Evolutionary conservation across 2,888 invertebrate genomes (phyloP).

Genomic region (Pristionchus maxplancki): DNA sequence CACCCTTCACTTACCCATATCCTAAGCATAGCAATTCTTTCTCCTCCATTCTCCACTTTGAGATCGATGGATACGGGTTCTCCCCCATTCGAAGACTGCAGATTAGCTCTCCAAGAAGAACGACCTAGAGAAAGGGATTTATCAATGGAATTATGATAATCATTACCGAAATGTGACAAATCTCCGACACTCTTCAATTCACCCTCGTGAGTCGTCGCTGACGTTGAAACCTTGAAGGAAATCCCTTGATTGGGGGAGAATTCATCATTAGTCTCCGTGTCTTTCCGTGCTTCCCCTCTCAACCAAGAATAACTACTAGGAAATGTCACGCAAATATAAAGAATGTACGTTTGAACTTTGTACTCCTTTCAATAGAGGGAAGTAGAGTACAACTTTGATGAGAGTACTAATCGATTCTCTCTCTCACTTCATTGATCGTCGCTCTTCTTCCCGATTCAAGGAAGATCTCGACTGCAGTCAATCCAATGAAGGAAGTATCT

Average conservation of each 20-base stretch:
- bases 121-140: not conserved
- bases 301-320: not conserved
- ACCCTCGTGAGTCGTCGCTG: constrained; percentile 19
- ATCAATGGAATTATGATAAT: not conserved
- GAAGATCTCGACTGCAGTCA: constrained; percentile 74
- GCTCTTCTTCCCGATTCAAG: constrained; percentile 65
- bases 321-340: not conserved
- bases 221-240: constrained; percentile 19
- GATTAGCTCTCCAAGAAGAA: constrained; percentile 6
- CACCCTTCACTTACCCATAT: constrained; percentile 65
- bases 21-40: constrained; percentile 71
- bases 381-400: not conserved
- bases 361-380: too few species aligned
- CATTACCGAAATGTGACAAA: constrained; percentile 7
- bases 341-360: not conserved
- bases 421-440: not conserved
- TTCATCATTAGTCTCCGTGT: constrained; percentile 12
- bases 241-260: not conserved
- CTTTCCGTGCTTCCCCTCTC: not conserved
- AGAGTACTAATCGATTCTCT: not conserved
- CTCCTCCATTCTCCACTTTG: not conserved
- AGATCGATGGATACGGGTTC: constrained; percentile 50
- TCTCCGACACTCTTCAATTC: constrained; percentile 34
- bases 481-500: constrained; percentile 65
- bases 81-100: not conserved